These are phyloP conservation scores for Chrysogorgia sp. DNA, from an alignment of 92 coral and sea anemone genomes.

Conservation along the genomic window DNA sequence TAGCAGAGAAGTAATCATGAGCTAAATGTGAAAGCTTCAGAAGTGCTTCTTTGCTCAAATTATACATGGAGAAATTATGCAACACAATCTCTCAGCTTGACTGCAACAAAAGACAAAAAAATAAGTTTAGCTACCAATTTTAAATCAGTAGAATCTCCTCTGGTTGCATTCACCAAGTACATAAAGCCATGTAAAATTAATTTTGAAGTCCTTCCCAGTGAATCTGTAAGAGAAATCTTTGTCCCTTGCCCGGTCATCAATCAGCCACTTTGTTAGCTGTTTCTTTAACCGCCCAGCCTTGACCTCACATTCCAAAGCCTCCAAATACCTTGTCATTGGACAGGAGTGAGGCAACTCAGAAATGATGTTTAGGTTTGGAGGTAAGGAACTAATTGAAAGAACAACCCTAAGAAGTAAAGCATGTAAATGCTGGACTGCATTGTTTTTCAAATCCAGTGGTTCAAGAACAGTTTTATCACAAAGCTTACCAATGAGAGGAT, in stretches of 20 bases:
- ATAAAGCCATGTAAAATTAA: too few species aligned
- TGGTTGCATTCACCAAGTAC: too few species aligned
- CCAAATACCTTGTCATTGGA: slow-evolving; percentile 52
- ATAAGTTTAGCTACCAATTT: slow-evolving; percentile 44
- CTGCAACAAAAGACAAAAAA: slow-evolving; percentile 44
- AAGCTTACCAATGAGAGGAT: slow-evolving; percentile 45
- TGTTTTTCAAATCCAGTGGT: slow-evolving; percentile 51
- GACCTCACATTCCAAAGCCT: slow-evolving; percentile 47
- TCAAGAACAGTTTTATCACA: slow-evolving; percentile 62
- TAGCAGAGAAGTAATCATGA: slow-evolving; percentile 55
- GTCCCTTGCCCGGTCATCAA: slow-evolving; percentile 58
- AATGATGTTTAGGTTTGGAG: not conserved
- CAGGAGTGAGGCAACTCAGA: too few species aligned
- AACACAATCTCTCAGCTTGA: slow-evolving; percentile 56
- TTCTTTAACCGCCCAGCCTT: too few species aligned
- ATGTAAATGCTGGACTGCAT: slow-evolving; percentile 35
- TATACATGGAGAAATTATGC: slow-evolving; percentile 64
- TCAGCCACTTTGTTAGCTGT: too few species aligned
- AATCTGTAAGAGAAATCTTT: slow-evolving; percentile 59
- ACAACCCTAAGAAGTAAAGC: slow-evolving; percentile 41
- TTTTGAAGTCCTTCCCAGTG: slow-evolving; percentile 57
- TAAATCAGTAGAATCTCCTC: slow-evolving; percentile 49
- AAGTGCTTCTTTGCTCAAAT: slow-evolving; percentile 43
- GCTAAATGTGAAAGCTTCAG: slow-evolving; percentile 21
- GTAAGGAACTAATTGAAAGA: slow-evolving; percentile 18